Conservation (phyloP, 1,140 invertebrate genomes). For the Phymorhynchus buccinoides region DNA sequence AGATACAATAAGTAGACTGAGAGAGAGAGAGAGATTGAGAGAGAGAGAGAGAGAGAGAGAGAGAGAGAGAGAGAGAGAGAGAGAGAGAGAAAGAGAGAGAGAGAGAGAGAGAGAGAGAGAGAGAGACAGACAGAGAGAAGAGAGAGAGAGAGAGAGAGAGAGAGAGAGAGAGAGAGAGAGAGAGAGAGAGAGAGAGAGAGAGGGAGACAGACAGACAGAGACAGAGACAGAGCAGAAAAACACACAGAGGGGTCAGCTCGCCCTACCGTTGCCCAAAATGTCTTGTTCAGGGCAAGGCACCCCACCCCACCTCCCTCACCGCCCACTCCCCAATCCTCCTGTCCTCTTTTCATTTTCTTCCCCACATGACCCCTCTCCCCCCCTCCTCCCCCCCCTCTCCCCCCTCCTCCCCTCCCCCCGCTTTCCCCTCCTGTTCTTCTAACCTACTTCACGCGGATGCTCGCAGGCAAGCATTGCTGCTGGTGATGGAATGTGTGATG, state of each 20-base stretch:
- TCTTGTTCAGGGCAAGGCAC: not conserved
- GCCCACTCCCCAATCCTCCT: too few species aligned
- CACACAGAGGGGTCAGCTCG: not conserved
- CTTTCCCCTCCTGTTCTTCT: not conserved
- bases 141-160: not conserved
- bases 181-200: not conserved
- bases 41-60: too few species aligned
- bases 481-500: not conserved
- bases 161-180: not conserved
- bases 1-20: too few species aligned
- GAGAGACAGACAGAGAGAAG: not conserved
- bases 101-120: not conserved
- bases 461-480: not conserved
- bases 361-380: not conserved
- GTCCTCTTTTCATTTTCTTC: too few species aligned
- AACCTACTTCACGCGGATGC: conserved; percentile 5
- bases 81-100: not conserved
- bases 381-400: not conserved
- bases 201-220: not conserved
- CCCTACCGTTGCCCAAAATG: not conserved
- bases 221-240: conserved; percentile 3
- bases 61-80: too few species aligned
- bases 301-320: not conserved
- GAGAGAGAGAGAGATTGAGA: too few species aligned
- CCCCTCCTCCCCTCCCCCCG: too few species aligned